Percentiles rank a stretch among this genome's conserved stretches.
phyloP scores from a whole-genome alignment of 2,797 vertebrate genomes.

The Mormyrus hasselquistii region DNA sequence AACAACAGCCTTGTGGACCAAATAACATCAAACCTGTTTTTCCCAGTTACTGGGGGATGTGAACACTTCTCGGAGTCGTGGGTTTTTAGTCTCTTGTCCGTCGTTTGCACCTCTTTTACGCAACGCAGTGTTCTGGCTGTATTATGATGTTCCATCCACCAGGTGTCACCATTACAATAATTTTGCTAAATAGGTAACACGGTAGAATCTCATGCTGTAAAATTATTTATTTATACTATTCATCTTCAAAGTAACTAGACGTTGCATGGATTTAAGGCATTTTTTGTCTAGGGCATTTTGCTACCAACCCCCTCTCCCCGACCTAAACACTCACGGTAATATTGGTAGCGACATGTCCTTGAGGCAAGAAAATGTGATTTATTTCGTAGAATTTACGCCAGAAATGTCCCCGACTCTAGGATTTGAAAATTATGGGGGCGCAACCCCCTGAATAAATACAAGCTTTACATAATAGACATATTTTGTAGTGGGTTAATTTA shows the following conservation, averaged over 20 bases:
- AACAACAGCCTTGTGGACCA: not conserved
- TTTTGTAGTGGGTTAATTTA: not conserved
- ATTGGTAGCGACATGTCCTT: not conserved
- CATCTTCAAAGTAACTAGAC: not conserved
- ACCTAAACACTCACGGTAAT: not conserved
- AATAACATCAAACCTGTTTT: not conserved
- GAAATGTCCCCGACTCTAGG: not conserved
- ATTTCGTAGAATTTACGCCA: not conserved
- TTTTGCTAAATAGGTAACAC: not conserved
- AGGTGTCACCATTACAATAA: conserved; percentile 1
- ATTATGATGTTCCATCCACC: not conserved
- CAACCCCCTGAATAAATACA: not conserved
- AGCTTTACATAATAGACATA: not conserved
- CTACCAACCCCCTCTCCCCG: not conserved
- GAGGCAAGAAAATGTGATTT: not conserved
- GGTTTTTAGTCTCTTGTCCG: not conserved
- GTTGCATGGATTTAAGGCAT: not conserved
- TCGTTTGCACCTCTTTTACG: not conserved
- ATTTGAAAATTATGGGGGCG: not conserved
- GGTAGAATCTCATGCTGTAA: not conserved
- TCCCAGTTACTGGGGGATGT: not conserved
- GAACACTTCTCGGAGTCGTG: not conserved
- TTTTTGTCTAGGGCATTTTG: not conserved
- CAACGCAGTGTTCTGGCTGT: not conserved
- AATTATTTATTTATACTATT: not conserved